phyloP scores from a whole-genome alignment of 1,140 invertebrate genomes.

The Maniola jurtina region DNA sequence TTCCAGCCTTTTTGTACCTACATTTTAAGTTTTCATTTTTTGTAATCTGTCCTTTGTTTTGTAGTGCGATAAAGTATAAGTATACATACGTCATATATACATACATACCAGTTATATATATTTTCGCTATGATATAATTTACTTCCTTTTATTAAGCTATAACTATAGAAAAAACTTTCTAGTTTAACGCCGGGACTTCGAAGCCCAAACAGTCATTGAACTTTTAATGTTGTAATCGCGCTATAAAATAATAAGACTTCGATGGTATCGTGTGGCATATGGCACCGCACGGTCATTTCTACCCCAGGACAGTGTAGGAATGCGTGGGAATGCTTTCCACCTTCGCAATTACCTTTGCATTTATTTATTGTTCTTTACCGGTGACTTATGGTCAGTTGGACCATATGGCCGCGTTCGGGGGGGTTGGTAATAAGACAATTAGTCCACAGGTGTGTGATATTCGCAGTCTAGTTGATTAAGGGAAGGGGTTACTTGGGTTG shows the following conservation, averaged over 20 bases:
- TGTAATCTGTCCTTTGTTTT: no score
- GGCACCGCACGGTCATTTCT: constrained; percentile 39
- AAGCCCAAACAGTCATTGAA: constrained; percentile 16
- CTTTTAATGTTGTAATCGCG: constrained; percentile 17
- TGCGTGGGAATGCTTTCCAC: constrained; percentile 64
- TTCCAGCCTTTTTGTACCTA: no score
- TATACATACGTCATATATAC: no score
- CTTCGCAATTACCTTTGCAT: constrained; percentile 58
- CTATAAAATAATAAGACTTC: constrained; percentile 47
- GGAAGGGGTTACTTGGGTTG: constrained; percentile 2
- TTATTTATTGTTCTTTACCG: constrained; percentile 53
- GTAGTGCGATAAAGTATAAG: no score
- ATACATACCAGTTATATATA: no score
- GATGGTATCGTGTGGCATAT: constrained; percentile 56
- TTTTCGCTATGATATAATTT: no score
- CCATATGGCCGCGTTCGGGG: constrained; percentile 42
- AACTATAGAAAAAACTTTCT: no score
- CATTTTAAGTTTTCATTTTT: no score
- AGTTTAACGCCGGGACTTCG: neutral
- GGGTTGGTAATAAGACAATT: constrained; percentile 33
- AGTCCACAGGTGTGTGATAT: constrained; percentile 25
- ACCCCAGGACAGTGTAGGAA: constrained; percentile 51
- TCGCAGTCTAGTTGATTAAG: constrained; percentile 14
- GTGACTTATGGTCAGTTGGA: constrained; percentile 65
- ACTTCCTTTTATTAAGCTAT: no score